Evolutionary conservation across 2,888 invertebrate genomes (phyloP).

Genomic region (Eilema caniola): DNA sequence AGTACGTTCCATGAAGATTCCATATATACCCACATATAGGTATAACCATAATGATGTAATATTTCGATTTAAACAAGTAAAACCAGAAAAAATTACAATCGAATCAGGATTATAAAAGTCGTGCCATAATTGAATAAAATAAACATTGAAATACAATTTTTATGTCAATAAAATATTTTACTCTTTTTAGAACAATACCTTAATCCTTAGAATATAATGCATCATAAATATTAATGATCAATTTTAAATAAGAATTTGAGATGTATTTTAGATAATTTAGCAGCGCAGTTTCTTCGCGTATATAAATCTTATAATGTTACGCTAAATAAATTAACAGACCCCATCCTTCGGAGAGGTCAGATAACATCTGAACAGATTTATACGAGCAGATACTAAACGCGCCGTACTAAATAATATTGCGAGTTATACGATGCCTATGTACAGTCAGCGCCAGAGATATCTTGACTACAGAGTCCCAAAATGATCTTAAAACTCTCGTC

Average conservation of each 20-base stretch:
- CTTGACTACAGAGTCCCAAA: no score
- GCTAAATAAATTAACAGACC: constrained; percentile 63
- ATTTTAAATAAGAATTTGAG: constrained; percentile 14
- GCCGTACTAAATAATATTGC: constrained; percentile 33
- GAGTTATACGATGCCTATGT: constrained; percentile 25
- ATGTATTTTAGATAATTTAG: constrained; percentile 30
- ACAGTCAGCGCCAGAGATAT: no score
- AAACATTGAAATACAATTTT: background rate
- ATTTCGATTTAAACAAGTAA: background rate
- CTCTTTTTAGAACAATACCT: background rate
- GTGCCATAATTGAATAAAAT: background rate
- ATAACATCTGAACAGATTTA: constrained; percentile 70
- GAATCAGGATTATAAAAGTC: background rate
- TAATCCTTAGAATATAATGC: constrained; percentile 11
- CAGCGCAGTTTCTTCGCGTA: constrained; percentile 37
- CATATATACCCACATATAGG: no score
- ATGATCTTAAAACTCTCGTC: no score
- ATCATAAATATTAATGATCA: constrained; percentile 12
- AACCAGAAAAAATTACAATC: background rate
- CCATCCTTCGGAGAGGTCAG: constrained; percentile 58
- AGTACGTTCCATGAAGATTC: no score
- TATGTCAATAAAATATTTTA: background rate
- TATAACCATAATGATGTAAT: no score
- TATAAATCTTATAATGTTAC: constrained; percentile 58
- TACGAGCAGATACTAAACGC: constrained; percentile 55